A percentile compares a stretch with the other conserved stretches of the same genome.
phyloP scores from a whole-genome alignment of 2,113 vertebrate species.

The Empidonax traillii region DNA sequence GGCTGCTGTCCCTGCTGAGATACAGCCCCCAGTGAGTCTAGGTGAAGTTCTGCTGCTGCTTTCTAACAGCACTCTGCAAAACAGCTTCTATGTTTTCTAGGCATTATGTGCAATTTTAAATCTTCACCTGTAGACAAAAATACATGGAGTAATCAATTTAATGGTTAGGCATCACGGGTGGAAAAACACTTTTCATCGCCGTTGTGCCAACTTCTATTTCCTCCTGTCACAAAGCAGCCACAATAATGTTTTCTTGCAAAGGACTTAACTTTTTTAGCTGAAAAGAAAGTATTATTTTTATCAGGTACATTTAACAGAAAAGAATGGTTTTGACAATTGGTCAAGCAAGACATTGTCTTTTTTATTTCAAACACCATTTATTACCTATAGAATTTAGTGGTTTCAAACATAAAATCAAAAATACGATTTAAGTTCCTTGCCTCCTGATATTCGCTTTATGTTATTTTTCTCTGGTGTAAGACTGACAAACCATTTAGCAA shows the following conservation, averaged over 20 bases:
- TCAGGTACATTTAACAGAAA: neutral
- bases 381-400: neutral
- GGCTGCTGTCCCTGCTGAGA: neutral
- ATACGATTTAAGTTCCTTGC: neutral
- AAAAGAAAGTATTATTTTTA: neutral
- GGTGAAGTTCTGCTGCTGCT: neutral
- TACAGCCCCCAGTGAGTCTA: accelerated
- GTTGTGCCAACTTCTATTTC: neutral
- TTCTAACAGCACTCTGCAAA: neutral
- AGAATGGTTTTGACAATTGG: neutral
- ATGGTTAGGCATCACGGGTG: neutral
- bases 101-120: neutral
- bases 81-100: neutral
- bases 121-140: neutral
- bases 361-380: neutral
- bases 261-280: neutral
- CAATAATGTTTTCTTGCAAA: neutral
- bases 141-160: neutral
- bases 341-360: neutral
- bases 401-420: neutral
- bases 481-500: neutral
- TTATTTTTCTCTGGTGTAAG: neutral
- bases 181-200: neutral
- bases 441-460: neutral
- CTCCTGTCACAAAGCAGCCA: neutral